A percentile compares a stretch with the other conserved stretches of the same genome.
phyloP scores from a whole-genome alignment of 23 tunicate species.

The Trididemnum miniatum region DNA sequence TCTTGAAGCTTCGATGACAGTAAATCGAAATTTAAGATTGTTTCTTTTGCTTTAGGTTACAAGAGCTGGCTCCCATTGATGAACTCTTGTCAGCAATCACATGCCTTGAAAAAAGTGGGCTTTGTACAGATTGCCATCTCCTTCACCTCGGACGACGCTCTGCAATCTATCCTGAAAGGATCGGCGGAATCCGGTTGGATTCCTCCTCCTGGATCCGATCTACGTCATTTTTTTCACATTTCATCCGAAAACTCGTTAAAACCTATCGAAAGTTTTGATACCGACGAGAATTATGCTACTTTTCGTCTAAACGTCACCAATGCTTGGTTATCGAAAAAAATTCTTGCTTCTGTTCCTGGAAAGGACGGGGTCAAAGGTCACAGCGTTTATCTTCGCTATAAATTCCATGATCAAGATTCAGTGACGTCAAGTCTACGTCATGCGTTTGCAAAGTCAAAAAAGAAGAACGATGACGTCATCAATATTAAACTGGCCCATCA shows the following conservation, averaged over 20 bases:
- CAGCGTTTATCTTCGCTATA: constrained; percentile 71
- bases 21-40: no score
- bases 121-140: constrained; percentile 30
- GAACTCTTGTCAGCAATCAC: no score
- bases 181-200: constrained; percentile 47
- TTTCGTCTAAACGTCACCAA: constrained; percentile 32
- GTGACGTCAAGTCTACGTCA: constrained; percentile 40
- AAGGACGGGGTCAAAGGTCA: constrained; percentile 9
- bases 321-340: constrained; percentile 49
- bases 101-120: not conserved
- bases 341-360: not conserved
- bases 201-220: constrained; percentile 1
- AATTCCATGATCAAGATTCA: constrained; percentile 76
- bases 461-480: not conserved
- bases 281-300: constrained; percentile 21
- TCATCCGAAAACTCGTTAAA: constrained; percentile 9
- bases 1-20: no score
- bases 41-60: no score
- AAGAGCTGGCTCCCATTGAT: no score
- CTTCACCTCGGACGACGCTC: constrained; percentile 41
- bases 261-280: constrained; percentile 15
- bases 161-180: constrained; percentile 36
- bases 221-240: not conserved
- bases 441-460: not conserved
- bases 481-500: constrained; percentile 50